Percentiles rank a stretch among this genome's conserved stretches.
Evolutionary conservation across 2,113 vertebrate genomes (phyloP).

Genomic region (Phylloscopus whistleri): DNA sequence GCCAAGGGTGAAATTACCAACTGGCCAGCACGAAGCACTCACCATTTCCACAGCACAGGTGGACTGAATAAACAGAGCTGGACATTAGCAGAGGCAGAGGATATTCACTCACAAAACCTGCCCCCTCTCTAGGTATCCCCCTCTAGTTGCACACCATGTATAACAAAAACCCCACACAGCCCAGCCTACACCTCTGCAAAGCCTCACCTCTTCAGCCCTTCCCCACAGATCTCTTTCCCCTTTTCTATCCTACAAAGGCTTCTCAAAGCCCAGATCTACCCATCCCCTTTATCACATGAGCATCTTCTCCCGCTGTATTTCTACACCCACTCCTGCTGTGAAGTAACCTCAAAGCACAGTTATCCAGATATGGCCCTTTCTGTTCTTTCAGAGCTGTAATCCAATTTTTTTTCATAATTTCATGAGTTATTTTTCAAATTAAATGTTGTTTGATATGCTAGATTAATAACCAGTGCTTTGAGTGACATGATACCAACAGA

Average conservation of each 20-base stretch:
- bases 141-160: rapidly evolving
- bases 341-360: not conserved
- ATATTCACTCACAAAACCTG: no score
- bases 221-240: not conserved
- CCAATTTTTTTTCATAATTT: not conserved
- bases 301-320: not conserved
- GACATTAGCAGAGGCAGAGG: not conserved
- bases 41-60: not conserved
- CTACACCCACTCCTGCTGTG: not conserved
- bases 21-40: not conserved
- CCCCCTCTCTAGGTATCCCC: no score
- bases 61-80: not conserved
- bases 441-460: not conserved
- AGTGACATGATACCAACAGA: not conserved
- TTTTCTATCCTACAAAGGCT: not conserved
- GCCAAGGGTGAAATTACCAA: not conserved
- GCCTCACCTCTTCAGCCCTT: not conserved
- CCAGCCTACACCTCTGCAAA: not conserved
- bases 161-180: not conserved
- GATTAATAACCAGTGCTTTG: not conserved
- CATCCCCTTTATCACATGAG: not conserved
- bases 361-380: not conserved
- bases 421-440: not conserved
- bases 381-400: not conserved
- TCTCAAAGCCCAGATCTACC: not conserved